Conservation (phyloP, 2,888 invertebrate genomes). For the Shargacucullia verbasci region DNA sequence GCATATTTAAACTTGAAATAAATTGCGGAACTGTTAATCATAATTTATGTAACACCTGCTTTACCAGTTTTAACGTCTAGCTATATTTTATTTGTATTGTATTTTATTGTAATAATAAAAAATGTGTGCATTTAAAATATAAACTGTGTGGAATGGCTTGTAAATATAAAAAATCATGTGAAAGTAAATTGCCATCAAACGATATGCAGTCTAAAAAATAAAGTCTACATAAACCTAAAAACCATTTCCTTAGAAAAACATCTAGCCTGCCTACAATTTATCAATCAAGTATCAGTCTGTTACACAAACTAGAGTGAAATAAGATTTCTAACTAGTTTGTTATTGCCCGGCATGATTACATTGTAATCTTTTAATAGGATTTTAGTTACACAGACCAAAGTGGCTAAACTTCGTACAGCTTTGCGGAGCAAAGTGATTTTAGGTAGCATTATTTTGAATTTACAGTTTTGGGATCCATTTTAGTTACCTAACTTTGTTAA, state of each 20-base stretch:
- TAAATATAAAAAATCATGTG: no score
- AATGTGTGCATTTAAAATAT: no score
- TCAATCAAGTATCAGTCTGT: conserved; percentile 14
- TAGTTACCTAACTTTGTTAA: no score
- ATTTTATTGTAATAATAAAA: no score
- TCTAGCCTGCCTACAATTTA: neutral
- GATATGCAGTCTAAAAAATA: neutral
- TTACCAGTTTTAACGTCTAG: no score
- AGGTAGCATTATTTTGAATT: conserved; percentile 21
- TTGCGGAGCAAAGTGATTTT: conserved; percentile 21
- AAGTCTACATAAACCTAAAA: neutral
- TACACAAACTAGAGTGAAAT: conserved; percentile 25
- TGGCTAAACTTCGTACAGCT: conserved; percentile 38
- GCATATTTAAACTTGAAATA: no score
- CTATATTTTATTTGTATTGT: no score
- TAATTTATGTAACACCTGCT: no score
- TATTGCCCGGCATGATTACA: conserved; percentile 27
- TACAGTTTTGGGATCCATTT: conserved; percentile 9
- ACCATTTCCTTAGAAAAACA: conserved; percentile 5
- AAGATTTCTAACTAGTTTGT: conserved; percentile 36
- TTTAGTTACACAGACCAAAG: conserved; percentile 34
- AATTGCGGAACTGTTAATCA: no score
- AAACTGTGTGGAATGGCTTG: no score
- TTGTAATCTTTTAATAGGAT: conserved; percentile 53
- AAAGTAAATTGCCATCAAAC: no score